Conservation (phyloP, 2,888 invertebrate genomes). For the Oeneis ivallda region DNA sequence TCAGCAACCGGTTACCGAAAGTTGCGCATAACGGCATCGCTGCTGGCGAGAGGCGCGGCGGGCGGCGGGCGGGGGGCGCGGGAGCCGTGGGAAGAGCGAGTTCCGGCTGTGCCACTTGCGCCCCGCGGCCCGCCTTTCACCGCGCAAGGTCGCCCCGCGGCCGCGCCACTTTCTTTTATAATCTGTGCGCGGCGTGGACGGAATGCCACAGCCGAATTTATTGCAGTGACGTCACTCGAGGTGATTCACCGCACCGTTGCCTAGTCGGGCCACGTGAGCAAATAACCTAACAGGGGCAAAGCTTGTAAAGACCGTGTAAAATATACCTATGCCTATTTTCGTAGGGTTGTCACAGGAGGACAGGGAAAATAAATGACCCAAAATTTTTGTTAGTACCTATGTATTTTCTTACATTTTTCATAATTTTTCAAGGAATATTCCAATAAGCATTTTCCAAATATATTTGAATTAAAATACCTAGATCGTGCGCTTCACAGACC, state of each 20-base stretch:
- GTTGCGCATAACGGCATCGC: conserved; percentile 58
- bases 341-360: no score
- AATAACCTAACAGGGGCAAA: no score
- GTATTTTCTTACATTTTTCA: no score
- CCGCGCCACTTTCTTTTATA: conserved; percentile 81
- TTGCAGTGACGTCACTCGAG: conserved; percentile 70
- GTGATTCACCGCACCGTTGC: conserved; percentile 62
- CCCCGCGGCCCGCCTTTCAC: conserved; percentile 76
- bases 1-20: conserved; percentile 66
- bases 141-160: conserved; percentile 76
- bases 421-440: no score
- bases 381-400: no score
- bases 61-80: conserved; percentile 50
- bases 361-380: no score
- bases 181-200: conserved; percentile 56
- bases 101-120: conserved; percentile 79
- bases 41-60: conserved; percentile 60
- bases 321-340: no score
- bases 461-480: no score
- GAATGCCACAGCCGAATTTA: conserved; percentile 78
- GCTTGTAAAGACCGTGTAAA: no score
- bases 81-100: conserved; percentile 72
- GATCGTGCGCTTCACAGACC: no score
- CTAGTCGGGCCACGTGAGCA: conserved; percentile 23
- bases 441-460: no score